phyloP scores from a whole-genome alignment of 2,797 vertebrate species.

The Adrianichthys oophorus region DNA sequence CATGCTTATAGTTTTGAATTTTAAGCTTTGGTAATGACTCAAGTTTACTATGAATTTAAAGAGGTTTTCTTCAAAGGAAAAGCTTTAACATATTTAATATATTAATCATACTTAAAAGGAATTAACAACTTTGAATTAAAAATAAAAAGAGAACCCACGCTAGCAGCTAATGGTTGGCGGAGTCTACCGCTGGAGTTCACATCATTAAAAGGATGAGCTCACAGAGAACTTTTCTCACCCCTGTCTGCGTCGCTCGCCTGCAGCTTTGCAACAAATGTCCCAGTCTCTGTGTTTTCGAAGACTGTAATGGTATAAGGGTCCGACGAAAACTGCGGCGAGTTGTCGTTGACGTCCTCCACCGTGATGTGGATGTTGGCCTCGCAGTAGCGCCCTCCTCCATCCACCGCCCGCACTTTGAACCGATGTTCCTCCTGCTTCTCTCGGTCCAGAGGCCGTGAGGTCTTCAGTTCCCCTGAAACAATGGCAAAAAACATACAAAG shows the following conservation, averaged over 20 bases:
- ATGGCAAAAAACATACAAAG: neutral
- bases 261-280: constrained; percentile 87
- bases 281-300: constrained; percentile 93
- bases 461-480: constrained; percentile 90
- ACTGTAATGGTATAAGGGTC: constrained; percentile 88
- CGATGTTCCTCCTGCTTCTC: constrained; percentile 84
- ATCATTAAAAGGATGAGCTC: neutral
- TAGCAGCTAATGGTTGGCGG: neutral
- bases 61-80: no score
- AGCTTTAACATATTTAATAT: no score
- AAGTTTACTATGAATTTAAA: no score
- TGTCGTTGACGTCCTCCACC: constrained; percentile 94
- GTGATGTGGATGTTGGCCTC: constrained; percentile 83
- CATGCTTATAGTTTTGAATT: no score
- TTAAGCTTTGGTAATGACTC: no score
- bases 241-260: constrained; percentile 87
- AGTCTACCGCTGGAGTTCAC: neutral
- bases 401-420: constrained; percentile 86
- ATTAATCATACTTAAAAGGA: no score
- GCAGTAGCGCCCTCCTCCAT: constrained; percentile 91
- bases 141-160: neutral
- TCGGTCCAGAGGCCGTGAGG: constrained; percentile 83
- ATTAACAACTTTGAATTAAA: neutral
- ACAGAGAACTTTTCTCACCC: constrained; percentile 73
- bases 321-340: constrained; percentile 86